Evolutionary conservation across 2,888 invertebrate genomes (phyloP).

Genomic region (Oscheius sp.): DNA sequence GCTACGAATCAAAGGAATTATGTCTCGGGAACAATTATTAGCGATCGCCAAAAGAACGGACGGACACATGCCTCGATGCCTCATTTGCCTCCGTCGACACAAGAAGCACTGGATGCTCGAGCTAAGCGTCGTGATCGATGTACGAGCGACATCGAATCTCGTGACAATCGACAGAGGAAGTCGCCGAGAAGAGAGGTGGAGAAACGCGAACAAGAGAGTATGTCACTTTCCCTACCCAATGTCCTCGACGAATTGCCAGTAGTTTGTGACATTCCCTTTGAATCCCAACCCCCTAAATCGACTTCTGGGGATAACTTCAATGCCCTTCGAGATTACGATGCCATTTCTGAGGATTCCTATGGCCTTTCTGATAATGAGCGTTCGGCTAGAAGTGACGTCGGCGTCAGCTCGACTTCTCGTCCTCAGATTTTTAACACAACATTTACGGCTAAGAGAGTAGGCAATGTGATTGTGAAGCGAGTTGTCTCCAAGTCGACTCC

Average conservation of each 20-base stretch:
- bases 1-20: conserved; percentile 39
- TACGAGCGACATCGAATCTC: conserved; percentile 32
- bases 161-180: not conserved
- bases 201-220: conserved; percentile 31
- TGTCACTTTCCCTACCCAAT: conserved; percentile 67
- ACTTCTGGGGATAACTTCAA: conserved; percentile 66
- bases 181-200: conserved; percentile 5
- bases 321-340: conserved; percentile 54
- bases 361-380: conserved; percentile 60
- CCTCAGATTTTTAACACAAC: conserved; percentile 48
- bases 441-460: conserved; percentile 64
- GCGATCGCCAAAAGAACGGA: conserved; percentile 35
- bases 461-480: conserved; percentile 63
- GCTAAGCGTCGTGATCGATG: conserved; percentile 42
- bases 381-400: conserved; percentile 43
- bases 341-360: conserved; percentile 67
- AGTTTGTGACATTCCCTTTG: conserved; percentile 35
- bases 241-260: conserved; percentile 64
- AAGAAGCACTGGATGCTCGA: conserved; percentile 55
- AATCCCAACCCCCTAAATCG: conserved; percentile 54
- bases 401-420: conserved; percentile 27
- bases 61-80: conserved; percentile 49
- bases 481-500: conserved; percentile 54
- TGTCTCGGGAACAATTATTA: conserved; percentile 44
- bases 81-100: conserved; percentile 45